Base-by-base conservation (phyloP, 1,140 invertebrate species). In the Bombus confusus region DNA sequence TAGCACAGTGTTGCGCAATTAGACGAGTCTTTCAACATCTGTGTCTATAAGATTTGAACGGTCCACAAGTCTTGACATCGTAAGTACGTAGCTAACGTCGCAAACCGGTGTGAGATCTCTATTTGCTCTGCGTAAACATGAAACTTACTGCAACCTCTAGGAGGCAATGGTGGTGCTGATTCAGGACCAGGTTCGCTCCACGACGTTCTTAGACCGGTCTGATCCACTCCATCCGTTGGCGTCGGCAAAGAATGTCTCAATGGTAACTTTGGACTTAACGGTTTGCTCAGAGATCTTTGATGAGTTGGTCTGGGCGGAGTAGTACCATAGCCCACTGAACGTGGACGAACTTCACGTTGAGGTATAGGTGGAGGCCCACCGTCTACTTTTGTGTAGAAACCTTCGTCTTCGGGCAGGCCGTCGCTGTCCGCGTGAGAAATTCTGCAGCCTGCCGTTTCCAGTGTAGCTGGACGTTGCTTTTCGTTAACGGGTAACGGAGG, bases 401-500 rank as follows among this genome's bases (percentile, higher is more conserved):
- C 94, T 77, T 95, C 94, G n/a, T 95, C 94, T 13, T 95, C 94
- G 0, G 87, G 92, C 41, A 92, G 89, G 41, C 91, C 93, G 15
- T 93, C 92, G 59, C 91, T 95, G 71, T 93, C 95, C 28, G 92
- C 88, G 28, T 93, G 93, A 22, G 91, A 94, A 37, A 90, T 91
- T 88, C 92, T 91, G 25, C 89, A 94, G 18, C 91, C 92, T 15
- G 82, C 86, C 31, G 93, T 92, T 34, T 94, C 95, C 77, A 94
- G 69, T 0, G 93, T 94, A 15, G 91, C 88, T 9, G 94, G 93
- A 25, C 94, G 92, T 66, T 94, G 94, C 79, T 95, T 96, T 71
- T 97, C 97, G 73, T 90, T 94, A 37, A 95, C 95, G 34, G 97
- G 97, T 73, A 97, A 91, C 9, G 97, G 97, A 69, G 97, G 97